Evolutionary conservation across 2,888 invertebrate genomes (phyloP), one percentile per base, ranked within the genome.

Genomic region (Lasioglossum malachurum): DNA sequence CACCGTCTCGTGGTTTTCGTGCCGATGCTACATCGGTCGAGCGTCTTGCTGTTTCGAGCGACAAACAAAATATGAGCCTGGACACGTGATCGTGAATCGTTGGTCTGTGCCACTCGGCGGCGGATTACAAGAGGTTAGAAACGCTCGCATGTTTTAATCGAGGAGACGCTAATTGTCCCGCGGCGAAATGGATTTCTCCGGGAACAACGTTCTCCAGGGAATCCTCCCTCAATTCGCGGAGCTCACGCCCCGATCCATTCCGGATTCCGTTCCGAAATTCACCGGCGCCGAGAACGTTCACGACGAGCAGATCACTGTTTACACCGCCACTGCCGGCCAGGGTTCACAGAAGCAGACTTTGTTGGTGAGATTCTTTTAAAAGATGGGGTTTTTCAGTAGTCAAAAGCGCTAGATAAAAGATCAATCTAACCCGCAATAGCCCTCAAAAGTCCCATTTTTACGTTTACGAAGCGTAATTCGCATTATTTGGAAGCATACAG

Each of bases 161-260:
- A 12, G n/a, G 75, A 82, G 67, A 71, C 81, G 78, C 73, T 73
- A 53, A 53, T n/a, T 64, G 57, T 74, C 12, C 19, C n/a, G 53
- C 72, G 31, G 75, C 35, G 38, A 91, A 82, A 95, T 95, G 95
- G 93, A 95, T 91, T 95, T 93, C 84, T 91, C 94, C 27, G 94
- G 93, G 79, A 92, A 91, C 76, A 92, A 90, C 74, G 88, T 83
- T 82, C 83, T 92, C 67, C 94, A 94, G 79, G 92, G 92, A 57
- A 88, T 92, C 27, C 89, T 95, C 72, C 95, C 95, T 19, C 95
- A 94, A 79, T 95, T 95, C 80, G 94, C 95, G 4, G 95, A 95
- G 57, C 87, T 95, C 84, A 93, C 94, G 27, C 87, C 93, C 16
- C 92, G 93, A 53, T 80, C 93, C 14, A 93, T 89, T 85, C 82